Evolutionary conservation across 1,140 invertebrate genomes (phyloP).

Genomic region (Philopotamus ludificatus): DNA sequence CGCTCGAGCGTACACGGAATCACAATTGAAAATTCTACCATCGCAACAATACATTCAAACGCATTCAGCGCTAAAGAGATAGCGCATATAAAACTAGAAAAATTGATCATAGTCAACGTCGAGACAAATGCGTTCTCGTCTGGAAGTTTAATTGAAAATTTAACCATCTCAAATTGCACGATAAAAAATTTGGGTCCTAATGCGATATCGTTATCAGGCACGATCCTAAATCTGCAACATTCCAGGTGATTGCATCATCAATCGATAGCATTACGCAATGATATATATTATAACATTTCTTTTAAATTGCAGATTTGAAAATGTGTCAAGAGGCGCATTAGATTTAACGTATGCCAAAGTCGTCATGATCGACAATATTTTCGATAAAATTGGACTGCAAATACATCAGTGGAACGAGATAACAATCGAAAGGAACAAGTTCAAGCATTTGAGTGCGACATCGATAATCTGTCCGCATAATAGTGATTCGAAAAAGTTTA

Average conservation of each 20-base stretch:
- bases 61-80: slow-evolving; percentile 68
- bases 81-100: slow-evolving; percentile 60
- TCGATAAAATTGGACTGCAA: slow-evolving; percentile 60
- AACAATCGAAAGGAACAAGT: slow-evolving; percentile 63
- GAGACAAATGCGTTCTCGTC: slow-evolving; percentile 65
- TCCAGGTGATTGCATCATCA: slow-evolving; percentile 57
- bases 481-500: too few relatives aligned
- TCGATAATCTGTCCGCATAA: background rate
- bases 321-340: slow-evolving; percentile 62
- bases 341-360: slow-evolving; percentile 62
- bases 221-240: slow-evolving; percentile 65
- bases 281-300: background rate
- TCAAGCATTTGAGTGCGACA: slow-evolving; percentile 48
- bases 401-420: slow-evolving; percentile 65
- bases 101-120: slow-evolving; percentile 61
- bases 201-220: slow-evolving; percentile 64
- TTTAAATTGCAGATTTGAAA: slow-evolving; percentile 57
- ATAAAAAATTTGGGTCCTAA: slow-evolving; percentile 57
- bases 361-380: slow-evolving; percentile 61
- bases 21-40: slow-evolving; percentile 58
- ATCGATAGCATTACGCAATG: background rate
- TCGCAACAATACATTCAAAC: slow-evolving; percentile 57
- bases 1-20: slow-evolving; percentile 64
- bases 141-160: slow-evolving; percentile 60
- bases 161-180: slow-evolving; percentile 62